These are phyloP conservation scores for Furnarius figulus DNA, from an alignment of 2,113 vertebrate species.

Conservation along the genomic window DNA sequence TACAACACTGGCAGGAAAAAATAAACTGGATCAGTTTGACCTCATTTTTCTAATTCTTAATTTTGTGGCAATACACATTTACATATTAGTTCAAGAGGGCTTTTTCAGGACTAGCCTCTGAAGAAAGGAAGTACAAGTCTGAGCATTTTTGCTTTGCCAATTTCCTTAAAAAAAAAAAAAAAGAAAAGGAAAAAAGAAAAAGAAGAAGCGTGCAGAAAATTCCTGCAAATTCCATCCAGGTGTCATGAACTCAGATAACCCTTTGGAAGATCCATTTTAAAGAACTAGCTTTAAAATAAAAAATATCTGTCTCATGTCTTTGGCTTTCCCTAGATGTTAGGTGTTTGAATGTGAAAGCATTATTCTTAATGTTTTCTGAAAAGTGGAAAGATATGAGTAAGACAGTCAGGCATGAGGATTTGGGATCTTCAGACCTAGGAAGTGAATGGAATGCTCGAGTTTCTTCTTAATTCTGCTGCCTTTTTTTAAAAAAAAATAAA, in stretches of 20 bases:
- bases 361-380: neutral
- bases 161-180: neutral
- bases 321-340: neutral
- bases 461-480: neutral
- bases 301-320: neutral
- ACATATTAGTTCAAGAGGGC: constrained; percentile 16
- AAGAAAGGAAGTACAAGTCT: neutral
- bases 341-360: neutral
- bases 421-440: neutral
- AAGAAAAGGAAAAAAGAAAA: neutral
- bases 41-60: neutral
- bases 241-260: constrained; percentile 32
- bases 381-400: neutral
- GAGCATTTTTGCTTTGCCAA: neutral
- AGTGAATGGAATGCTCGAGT: neutral
- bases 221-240: neutral
- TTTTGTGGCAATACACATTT: constrained; percentile 24
- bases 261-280: neutral
- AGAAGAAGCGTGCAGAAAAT: neutral
- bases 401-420: rapidly evolving
- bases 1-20: constrained; percentile 24
- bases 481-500: neutral
- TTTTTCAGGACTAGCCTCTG: neutral
- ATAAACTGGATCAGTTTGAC: neutral
- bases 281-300: neutral